These are phyloP conservation scores for Microcebus lehilahytsara DNA, from an alignment of 2,113 vertebrate species.

Conservation along the genomic window DNA sequence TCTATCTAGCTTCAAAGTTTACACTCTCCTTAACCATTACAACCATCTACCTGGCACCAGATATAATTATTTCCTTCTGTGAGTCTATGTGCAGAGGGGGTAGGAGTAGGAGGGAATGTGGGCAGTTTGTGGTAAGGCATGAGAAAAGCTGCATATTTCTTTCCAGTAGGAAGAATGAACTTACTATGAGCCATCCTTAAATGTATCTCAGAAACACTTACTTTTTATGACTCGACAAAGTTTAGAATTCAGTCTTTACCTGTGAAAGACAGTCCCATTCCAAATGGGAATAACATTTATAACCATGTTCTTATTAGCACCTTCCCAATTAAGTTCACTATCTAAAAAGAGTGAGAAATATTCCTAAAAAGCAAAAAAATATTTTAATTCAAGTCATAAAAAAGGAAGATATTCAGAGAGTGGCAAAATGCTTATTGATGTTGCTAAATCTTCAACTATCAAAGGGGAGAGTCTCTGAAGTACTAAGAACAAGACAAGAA, in stretches of 20 bases:
- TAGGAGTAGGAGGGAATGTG: neutral
- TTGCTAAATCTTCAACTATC: conserved; percentile 50
- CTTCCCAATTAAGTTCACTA: conserved; percentile 35
- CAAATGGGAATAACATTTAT: conserved; percentile 40
- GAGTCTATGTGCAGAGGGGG: neutral
- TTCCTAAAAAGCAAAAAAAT: conserved; percentile 56
- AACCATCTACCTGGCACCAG: neutral
- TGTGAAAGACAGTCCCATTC: conserved; percentile 29
- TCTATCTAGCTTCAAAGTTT: neutral
- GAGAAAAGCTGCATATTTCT: neutral
- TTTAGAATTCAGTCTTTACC: neutral
- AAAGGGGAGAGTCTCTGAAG: neutral
- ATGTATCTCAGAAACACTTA: neutral
- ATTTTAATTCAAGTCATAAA: conserved; percentile 33
- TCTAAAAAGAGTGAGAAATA: conserved; percentile 47
- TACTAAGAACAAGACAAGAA: neutral
- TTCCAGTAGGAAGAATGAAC: neutral
- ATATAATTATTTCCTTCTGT: neutral
- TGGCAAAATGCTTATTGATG: conserved; percentile 34
- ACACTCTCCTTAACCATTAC: neutral
- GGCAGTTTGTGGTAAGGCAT: neutral
- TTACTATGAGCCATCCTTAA: neutral
- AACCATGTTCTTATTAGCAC: conserved; percentile 34
- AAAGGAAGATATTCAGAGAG: conserved; percentile 33
- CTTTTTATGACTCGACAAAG: neutral